A percentile compares a stretch with the other conserved stretches of the same genome.
phyloP scores from a whole-genome alignment of 2,888 invertebrate species.

The Elegia similella region DNA sequence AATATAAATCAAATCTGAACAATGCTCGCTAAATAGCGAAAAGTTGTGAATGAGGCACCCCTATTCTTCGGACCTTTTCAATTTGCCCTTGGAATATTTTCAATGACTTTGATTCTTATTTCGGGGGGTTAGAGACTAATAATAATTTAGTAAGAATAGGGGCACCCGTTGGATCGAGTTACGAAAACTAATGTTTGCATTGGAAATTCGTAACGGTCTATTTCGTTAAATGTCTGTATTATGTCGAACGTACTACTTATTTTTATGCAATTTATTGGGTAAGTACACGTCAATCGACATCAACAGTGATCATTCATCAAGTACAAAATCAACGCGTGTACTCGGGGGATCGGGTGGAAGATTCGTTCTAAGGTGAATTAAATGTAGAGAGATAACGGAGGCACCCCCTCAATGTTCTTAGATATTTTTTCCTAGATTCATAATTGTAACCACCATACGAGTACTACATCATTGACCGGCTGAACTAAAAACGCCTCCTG shows the following conservation, averaged over 20 bases:
- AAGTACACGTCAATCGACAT: no score
- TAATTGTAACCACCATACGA: no score
- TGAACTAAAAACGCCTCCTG: no score
- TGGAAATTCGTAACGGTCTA: constrained; percentile 77
- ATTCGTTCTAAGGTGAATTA: no score
- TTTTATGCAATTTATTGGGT: no score
- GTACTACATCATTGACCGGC: no score
- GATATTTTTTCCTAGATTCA: no score
- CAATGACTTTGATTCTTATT: constrained; percentile 31
- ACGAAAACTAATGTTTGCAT: constrained; percentile 75
- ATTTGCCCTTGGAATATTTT: constrained; percentile 10
- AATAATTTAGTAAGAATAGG: constrained; percentile 40
- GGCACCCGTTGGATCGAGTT: constrained; percentile 74
- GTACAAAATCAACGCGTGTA: no score
- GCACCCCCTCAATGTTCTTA: no score
- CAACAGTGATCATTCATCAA: no score
- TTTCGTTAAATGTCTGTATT: constrained; percentile 56
- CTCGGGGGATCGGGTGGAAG: no score
- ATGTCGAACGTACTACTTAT: constrained; percentile 22
- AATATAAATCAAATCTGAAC: constrained; percentile 81
- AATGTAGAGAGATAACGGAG: no score
- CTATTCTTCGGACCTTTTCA: constrained; percentile 57
- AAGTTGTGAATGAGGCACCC: constrained; percentile 78
- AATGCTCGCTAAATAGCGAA: constrained; percentile 77
- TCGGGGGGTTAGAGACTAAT: constrained; percentile 22